These are phyloP conservation scores for Stenodema calcarata DNA, from an alignment of 2,888 invertebrate genomes.

Conservation along the genomic window DNA sequence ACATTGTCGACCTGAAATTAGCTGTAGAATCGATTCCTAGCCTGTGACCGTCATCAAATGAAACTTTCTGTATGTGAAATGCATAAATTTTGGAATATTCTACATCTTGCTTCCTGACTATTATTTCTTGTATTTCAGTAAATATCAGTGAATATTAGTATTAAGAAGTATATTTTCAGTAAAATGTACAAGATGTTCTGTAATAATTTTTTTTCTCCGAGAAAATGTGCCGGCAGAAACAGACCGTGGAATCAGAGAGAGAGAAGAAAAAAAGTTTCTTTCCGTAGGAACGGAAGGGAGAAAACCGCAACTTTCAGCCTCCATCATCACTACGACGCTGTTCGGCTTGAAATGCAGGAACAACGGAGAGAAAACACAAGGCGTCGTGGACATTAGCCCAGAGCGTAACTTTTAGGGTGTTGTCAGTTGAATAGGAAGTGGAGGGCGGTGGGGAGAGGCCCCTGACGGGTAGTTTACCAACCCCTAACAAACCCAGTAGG, in stretches of 20 bases:
- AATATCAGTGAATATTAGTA: no score
- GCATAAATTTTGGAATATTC: no score
- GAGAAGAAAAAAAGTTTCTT: background rate
- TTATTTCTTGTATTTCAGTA: no score
- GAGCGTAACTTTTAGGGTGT: background rate
- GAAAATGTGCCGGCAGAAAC: no score
- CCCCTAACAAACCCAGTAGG: background rate
- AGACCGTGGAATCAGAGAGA: background rate
- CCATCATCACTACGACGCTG: background rate
- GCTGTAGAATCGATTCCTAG: no score
- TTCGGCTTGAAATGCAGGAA: background rate
- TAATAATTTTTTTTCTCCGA: no score
- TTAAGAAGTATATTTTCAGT: no score
- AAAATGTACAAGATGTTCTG: no score
- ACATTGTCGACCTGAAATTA: no score
- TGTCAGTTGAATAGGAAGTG: background rate
- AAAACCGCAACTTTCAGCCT: background rate
- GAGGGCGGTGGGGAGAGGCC: background rate
- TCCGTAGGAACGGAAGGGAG: background rate
- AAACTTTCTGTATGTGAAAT: no score
- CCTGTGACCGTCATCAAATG: no score
- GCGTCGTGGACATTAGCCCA: background rate
- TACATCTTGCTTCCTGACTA: no score
- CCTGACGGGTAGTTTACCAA: constrained; percentile 12
- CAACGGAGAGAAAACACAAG: background rate